These are phyloP conservation scores for Pinctada fucata DNA, from an alignment of 2,888 invertebrate species.

Conservation along the genomic window DNA sequence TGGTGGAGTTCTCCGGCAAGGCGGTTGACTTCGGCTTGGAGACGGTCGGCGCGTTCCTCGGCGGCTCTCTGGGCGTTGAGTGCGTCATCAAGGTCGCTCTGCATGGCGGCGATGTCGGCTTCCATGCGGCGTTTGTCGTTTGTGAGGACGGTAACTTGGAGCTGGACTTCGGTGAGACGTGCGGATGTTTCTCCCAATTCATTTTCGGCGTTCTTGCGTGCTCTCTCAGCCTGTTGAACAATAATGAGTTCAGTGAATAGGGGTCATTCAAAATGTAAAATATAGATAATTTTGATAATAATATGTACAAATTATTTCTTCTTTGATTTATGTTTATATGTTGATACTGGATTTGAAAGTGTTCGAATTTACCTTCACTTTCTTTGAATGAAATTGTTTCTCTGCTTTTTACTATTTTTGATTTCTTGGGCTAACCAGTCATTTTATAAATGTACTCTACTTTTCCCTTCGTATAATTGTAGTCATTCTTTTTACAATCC, in stretches of 20 bases:
- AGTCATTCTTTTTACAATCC: too few relatives aligned
- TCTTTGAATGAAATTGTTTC: too few relatives aligned
- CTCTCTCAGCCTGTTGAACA: slow-evolving; percentile 73
- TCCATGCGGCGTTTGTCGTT: slow-evolving; percentile 96
- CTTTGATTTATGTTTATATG: too few relatives aligned
- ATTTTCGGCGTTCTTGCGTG: slow-evolving; percentile 76
- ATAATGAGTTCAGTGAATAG: neutral
- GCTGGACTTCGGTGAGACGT: slow-evolving; percentile 95
- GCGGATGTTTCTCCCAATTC: slow-evolving; percentile 92
- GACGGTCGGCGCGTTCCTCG: slow-evolving; percentile 72
- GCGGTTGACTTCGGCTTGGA: slow-evolving; percentile 71
- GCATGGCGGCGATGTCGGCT: slow-evolving; percentile 92
- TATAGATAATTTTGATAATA: too few relatives aligned
- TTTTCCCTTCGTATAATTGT: too few relatives aligned
- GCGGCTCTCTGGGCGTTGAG: slow-evolving; percentile 72
- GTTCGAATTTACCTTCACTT: too few relatives aligned
- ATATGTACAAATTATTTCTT: too few relatives aligned
- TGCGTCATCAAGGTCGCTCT: slow-evolving; percentile 98
- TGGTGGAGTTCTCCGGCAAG: slow-evolving; percentile 75
- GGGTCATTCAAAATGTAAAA: too few relatives aligned
- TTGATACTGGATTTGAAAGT: too few relatives aligned
- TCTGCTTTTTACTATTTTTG: too few relatives aligned
- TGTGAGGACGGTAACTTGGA: slow-evolving; percentile 95
- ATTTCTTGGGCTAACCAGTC: too few relatives aligned
- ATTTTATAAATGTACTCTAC: too few relatives aligned